phyloP scores from a whole-genome alignment of 2,797 vertebrate species.

The Gorsachius magnificus region DNA sequence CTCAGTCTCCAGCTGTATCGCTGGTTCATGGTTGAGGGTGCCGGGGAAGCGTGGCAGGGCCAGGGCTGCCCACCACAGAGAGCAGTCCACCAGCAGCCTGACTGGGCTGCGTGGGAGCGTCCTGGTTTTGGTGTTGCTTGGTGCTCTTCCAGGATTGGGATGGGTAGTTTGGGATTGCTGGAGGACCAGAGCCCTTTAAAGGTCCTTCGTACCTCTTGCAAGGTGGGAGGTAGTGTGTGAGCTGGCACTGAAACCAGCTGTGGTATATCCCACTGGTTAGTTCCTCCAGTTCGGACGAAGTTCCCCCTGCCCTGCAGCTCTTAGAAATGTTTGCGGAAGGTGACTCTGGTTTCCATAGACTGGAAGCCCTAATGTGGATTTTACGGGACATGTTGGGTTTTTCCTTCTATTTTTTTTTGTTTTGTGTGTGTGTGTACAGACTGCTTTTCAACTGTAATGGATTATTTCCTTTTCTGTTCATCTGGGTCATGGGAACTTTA shows the following conservation, averaged over 20 bases:
- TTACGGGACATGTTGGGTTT: accelerated
- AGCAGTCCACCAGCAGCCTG: not conserved
- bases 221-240: not conserved
- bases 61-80: not conserved
- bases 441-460: not conserved
- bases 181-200: not conserved
- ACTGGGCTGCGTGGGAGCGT: not conserved
- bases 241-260: not conserved
- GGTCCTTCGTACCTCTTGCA: accelerated
- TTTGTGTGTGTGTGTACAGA: not conserved
- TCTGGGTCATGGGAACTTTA: not conserved
- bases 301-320: not conserved
- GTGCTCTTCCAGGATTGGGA: accelerated
- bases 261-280: not conserved
- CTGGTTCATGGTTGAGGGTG: not conserved
- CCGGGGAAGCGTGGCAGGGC: not conserved
- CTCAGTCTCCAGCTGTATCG: not conserved
- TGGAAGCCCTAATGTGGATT: not conserved
- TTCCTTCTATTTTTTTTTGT: not conserved
- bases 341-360: not conserved
- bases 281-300: not conserved
- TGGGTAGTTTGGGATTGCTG: not conserved
- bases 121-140: not conserved
- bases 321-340: not conserved
- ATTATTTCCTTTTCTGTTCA: not conserved